Percentiles rank a stretch among this genome's conserved stretches.
These are phyloP conservation scores for Julus scanicus DNA, from an alignment of 2,888 invertebrate species.

Conservation along the genomic window DNA sequence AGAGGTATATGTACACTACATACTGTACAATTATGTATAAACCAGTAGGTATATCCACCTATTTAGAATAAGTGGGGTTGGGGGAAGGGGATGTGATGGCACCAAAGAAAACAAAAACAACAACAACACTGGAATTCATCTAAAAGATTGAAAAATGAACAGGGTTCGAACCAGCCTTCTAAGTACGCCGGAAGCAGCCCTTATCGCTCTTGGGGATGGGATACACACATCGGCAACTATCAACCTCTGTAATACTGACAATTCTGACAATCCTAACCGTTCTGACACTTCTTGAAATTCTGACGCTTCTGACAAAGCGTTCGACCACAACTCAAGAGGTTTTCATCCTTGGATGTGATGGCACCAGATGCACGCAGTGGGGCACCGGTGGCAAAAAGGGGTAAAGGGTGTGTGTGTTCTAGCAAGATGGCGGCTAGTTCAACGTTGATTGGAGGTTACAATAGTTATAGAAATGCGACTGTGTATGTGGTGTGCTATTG, in stretches of 20 bases:
- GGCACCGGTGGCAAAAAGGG: background rate
- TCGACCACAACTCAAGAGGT: background rate
- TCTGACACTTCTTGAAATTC: too few species aligned
- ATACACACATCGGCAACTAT: background rate
- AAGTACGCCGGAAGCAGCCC: background rate
- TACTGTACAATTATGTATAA: conserved; percentile 59
- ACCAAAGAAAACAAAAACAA: conserved; percentile 25
- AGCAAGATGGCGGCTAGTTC: background rate
- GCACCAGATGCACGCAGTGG: background rate
- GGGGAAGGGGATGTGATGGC: background rate
- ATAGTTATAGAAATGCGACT: conserved; percentile 10
- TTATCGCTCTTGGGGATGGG: background rate
- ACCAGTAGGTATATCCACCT: conserved; percentile 53
- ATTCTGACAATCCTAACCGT: background rate
- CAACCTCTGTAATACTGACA: conserved; percentile 18
- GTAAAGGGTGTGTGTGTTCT: background rate
- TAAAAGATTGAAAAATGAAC: background rate
- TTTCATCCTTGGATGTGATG: conserved; percentile 25
- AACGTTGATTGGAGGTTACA: background rate
- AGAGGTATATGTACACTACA: conserved; percentile 58
- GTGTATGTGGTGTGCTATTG: background rate
- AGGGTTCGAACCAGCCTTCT: conserved; percentile 20
- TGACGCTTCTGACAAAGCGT: too few species aligned
- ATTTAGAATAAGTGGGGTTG: background rate
- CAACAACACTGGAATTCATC: conserved; percentile 3